phyloP scores from a whole-genome alignment of 2,888 invertebrate species.

The Lepidochitona cinerea region DNA sequence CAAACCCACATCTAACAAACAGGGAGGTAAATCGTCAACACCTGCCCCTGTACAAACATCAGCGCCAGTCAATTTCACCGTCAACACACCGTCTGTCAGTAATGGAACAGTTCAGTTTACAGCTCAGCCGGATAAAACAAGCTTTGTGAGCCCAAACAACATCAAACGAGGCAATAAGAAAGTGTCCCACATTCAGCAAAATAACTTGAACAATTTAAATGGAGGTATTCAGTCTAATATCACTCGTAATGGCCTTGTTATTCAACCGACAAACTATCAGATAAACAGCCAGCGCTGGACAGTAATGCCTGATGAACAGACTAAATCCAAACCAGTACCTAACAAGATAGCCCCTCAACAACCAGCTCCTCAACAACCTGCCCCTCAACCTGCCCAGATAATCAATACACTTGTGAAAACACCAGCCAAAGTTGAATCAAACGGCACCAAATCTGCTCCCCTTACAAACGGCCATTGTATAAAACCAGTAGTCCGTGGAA shows the following conservation, averaged over 20 bases:
- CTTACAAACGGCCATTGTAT: too few relatives aligned
- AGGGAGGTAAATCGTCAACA: conserved; percentile 23
- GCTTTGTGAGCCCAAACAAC: not conserved
- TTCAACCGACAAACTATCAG: conserved; percentile 1
- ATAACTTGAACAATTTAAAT: not conserved
- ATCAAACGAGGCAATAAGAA: not conserved
- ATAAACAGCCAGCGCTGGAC: not conserved
- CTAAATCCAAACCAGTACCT: too few relatives aligned
- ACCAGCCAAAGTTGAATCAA: too few relatives aligned
- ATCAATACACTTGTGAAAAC: too few relatives aligned
- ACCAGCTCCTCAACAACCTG: too few relatives aligned
- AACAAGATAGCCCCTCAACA: too few relatives aligned
- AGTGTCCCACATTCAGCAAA: not conserved
- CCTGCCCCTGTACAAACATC: conserved; percentile 9
- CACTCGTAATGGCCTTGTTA: not conserved
- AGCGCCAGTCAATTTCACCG: not conserved
- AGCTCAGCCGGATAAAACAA: not conserved
- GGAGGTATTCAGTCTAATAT: not conserved
- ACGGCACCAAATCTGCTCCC: too few relatives aligned
- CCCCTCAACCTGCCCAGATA: too few relatives aligned
- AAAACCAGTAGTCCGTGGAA: too few relatives aligned
- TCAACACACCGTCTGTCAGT: conserved; percentile 10
- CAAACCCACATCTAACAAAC: conserved; percentile 11
- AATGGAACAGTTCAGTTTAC: conserved; percentile 22
- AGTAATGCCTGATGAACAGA: not conserved